phyloP scores from a whole-genome alignment of 2,113 vertebrate species.

The Ceyx melanurus region DNA sequence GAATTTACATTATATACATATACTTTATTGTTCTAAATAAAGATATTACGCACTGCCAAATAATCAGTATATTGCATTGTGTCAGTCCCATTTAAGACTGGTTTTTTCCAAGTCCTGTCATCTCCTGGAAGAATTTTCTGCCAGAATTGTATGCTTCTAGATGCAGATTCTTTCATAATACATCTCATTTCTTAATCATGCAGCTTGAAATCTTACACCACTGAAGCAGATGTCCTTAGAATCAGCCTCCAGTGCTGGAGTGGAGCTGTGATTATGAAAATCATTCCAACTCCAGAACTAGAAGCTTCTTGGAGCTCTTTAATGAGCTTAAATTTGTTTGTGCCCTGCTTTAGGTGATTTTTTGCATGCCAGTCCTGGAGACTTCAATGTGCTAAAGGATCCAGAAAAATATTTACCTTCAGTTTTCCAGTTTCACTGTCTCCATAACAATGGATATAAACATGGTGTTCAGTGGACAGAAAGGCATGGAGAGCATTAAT shows the following conservation, averaged over 20 bases:
- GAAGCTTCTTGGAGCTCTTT: background rate
- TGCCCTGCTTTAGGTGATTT: background rate
- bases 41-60: conserved; percentile 80
- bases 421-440: background rate
- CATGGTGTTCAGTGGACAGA: rapidly evolving
- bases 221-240: background rate
- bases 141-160: background rate
- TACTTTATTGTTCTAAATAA: conserved; percentile 89
- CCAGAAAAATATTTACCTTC: background rate
- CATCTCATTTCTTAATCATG: background rate
- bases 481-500: background rate
- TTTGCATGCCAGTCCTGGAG: background rate
- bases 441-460: background rate
- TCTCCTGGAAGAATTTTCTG: background rate
- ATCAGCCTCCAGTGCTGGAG: background rate
- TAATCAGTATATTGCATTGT: conserved; percentile 20
- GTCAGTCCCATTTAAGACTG: background rate
- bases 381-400: background rate
- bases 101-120: background rate
- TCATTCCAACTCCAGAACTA: background rate
- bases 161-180: background rate
- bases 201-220: background rate
- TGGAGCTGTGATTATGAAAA: background rate
- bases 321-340: background rate
- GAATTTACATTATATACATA: conserved; percentile 83